phyloP scores from a whole-genome alignment of 2,797 vertebrate genomes.

The Pseudochirops corinnae region DNA sequence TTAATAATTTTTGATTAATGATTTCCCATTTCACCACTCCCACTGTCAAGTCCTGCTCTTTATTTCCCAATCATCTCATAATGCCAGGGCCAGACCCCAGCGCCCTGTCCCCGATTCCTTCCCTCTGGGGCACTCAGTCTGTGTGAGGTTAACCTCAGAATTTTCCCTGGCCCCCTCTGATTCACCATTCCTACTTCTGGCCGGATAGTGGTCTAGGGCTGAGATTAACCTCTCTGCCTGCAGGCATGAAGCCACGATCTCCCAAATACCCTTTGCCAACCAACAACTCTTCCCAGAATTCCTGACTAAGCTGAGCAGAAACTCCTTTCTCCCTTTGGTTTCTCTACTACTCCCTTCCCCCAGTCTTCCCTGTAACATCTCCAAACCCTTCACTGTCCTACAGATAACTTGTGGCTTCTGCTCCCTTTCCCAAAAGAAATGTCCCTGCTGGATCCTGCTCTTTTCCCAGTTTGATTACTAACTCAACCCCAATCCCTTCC shows the following conservation, averaged over 20 bases:
- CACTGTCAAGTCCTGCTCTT: neutral
- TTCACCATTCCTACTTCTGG: conserved; percentile 73
- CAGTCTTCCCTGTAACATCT: neutral
- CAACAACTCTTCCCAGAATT: neutral
- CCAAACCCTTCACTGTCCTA: neutral
- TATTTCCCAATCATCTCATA: neutral
- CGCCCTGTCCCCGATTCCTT: neutral
- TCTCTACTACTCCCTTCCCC: neutral
- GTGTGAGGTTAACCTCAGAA: conserved; percentile 75
- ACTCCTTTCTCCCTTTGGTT: neutral
- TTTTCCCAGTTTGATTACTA: neutral
- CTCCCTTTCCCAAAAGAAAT: neutral
- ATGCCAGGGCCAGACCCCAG: neutral
- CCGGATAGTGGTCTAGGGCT: conserved; percentile 76
- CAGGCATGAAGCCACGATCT: conserved; percentile 14
- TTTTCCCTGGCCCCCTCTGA: conserved; percentile 74
- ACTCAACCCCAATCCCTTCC: neutral
- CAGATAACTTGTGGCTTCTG: neutral
- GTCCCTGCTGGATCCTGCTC: neutral
- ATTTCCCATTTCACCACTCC: neutral
- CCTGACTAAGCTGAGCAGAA: neutral
- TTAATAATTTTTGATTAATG: neutral
- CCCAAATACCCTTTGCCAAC: conserved; percentile 40
- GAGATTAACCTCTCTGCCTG: conserved; percentile 57
- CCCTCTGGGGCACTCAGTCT: conserved; percentile 35